phyloP scores from a whole-genome alignment of 2,113 vertebrate genomes.

The Morone saxatilis region DNA sequence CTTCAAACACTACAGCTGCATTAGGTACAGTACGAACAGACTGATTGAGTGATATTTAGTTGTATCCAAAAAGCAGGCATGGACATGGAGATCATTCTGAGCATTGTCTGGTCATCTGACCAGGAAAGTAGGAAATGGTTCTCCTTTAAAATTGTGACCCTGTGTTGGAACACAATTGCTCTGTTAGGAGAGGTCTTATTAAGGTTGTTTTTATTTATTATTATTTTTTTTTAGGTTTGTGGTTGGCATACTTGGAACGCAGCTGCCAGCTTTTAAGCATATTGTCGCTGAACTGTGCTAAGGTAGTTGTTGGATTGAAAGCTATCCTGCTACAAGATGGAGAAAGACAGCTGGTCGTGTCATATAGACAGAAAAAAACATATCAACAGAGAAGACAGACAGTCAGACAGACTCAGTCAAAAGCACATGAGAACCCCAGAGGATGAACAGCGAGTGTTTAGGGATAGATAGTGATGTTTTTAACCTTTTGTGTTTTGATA shows the following conservation, averaged over 20 bases:
- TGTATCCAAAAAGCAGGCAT: neutral
- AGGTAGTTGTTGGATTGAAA: neutral
- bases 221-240: neutral
- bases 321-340: neutral
- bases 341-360: conserved; percentile 7
- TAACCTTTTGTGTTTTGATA: neutral
- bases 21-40: conserved; percentile 87
- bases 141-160: neutral
- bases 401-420: neutral
- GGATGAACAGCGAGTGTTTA: neutral
- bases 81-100: neutral
- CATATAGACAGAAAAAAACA: conserved; percentile 12
- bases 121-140: neutral
- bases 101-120: neutral
- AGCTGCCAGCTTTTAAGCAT: conserved; percentile 14
- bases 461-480: neutral
- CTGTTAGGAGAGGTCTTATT: no score
- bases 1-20: conserved; percentile 99
- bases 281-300: conserved; percentile 12
- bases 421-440: neutral
- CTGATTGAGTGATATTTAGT: neutral
- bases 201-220: neutral
- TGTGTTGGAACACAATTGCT: neutral
- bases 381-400: neutral
- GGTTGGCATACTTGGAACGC: neutral